phyloP scores from a whole-genome alignment of 1,140 invertebrate species.

The Drosophila gunungcola region DNA sequence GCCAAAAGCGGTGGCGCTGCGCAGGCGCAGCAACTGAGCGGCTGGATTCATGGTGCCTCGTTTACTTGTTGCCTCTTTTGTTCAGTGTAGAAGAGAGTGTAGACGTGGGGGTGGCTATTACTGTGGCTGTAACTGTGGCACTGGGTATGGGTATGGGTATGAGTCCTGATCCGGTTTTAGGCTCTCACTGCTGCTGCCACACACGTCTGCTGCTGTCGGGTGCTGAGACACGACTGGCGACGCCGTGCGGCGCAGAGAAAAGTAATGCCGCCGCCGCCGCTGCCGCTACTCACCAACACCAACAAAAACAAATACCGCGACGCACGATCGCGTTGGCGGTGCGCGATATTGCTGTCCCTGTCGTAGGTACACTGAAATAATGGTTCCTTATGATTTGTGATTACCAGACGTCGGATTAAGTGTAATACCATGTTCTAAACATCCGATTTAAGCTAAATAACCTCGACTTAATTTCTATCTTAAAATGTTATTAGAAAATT shows the following conservation, averaged over 20 bases:
- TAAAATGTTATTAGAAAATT: too few relatives aligned
- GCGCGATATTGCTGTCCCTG: neutral
- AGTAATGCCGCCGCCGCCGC: constrained; percentile 43
- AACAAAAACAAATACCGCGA: constrained; percentile 4
- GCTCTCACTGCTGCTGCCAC: constrained; percentile 16
- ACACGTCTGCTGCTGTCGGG: constrained; percentile 66
- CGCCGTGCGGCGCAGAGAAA: constrained; percentile 34
- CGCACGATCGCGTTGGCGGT: constrained; percentile 30
- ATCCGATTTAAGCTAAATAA: too few relatives aligned
- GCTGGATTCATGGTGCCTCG: constrained; percentile 54
- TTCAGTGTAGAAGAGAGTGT: neutral
- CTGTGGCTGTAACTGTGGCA: too few relatives aligned
- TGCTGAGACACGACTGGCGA: constrained; percentile 73
- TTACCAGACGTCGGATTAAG: neutral
- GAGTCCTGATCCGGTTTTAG: neutral
- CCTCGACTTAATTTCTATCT: too few relatives aligned
- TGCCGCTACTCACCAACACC: constrained; percentile 10
- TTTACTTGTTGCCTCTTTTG: neutral
- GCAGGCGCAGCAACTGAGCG: constrained; percentile 64
- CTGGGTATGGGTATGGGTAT: constrained; percentile 9
- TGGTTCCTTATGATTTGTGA: neutral
- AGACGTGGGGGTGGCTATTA: too few relatives aligned
- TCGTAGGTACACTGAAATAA: neutral
- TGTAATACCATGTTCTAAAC: too few relatives aligned
- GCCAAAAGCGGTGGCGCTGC: constrained; percentile 39